Conservation (phyloP, 2,113 vertebrate genomes). For the Mesitornis unicolor region DNA sequence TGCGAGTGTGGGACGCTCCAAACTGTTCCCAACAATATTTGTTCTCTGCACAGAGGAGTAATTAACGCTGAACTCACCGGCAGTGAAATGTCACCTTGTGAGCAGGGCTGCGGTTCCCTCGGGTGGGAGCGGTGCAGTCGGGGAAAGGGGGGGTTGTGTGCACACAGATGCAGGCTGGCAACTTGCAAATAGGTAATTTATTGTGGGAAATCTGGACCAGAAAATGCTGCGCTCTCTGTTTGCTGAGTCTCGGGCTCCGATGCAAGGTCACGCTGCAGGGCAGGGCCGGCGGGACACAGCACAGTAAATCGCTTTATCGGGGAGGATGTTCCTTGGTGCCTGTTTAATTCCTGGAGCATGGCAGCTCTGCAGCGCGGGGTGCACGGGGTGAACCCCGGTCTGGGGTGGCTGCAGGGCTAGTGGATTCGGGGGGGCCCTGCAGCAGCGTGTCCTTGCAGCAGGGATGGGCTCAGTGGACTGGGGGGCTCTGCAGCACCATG, state of each 20-base stretch:
- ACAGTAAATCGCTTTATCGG: not conserved
- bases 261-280: not conserved
- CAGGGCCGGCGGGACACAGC: not conserved
- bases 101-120: not conserved
- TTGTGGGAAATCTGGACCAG: not conserved
- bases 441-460: not conserved
- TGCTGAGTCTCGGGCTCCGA: not conserved
- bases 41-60: not conserved
- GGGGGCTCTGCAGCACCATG: not conserved
- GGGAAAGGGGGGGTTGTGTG: not conserved
- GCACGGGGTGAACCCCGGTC: accelerated
- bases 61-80: not conserved
- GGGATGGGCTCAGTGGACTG: too few species aligned
- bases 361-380: not conserved
- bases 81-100: conserved; percentile 21
- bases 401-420: not conserved
- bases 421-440: not conserved
- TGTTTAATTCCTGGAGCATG: too few species aligned
- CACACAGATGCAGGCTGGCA: not conserved
- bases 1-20: accelerated
- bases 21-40: not conserved
- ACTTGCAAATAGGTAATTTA: not conserved
- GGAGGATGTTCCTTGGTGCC: not conserved
- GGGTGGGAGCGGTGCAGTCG: not conserved
- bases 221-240: not conserved